phyloP scores from a whole-genome alignment of 2,888 invertebrate genomes.

The Seira ritae region DNA sequence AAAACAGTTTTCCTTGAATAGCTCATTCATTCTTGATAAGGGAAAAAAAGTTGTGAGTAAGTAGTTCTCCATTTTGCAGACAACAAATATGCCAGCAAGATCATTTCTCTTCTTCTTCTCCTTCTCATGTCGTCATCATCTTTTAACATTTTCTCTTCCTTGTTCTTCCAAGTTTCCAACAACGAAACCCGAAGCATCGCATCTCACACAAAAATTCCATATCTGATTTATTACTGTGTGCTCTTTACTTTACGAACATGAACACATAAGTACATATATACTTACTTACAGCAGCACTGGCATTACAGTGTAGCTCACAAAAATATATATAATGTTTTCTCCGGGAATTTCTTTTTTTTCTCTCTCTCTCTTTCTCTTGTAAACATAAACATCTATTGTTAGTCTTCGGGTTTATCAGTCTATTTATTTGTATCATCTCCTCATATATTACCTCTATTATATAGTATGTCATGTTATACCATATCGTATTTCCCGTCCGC shows the following conservation, averaged over 20 bases:
- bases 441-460: neutral
- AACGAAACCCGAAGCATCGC: too few relatives aligned
- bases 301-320: neutral
- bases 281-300: too few relatives aligned
- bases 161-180: constrained; percentile 2
- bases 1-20: constrained; percentile 3
- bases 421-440: constrained; percentile 6
- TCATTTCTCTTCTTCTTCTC: constrained; percentile 59
- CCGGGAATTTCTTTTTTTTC: neutral
- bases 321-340: neutral
- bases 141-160: constrained; percentile 12
- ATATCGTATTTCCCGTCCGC: neutral
- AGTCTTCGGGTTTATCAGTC: neutral
- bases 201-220: neutral
- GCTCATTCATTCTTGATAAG: neutral
- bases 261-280: too few relatives aligned
- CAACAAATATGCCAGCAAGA: constrained; percentile 13
- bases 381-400: constrained; percentile 11
- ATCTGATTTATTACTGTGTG: constrained; percentile 2
- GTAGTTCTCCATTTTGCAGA: constrained; percentile 7
- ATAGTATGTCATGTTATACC: neutral
- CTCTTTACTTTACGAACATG: too few relatives aligned
- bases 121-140: constrained; percentile 26
- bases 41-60: neutral
- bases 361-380: neutral